Percentiles rank a stretch among this genome's conserved stretches.
These are phyloP conservation scores for Plecturocebus donacophilus DNA, from an alignment of 2,113 vertebrate species.

Conservation along the genomic window DNA sequence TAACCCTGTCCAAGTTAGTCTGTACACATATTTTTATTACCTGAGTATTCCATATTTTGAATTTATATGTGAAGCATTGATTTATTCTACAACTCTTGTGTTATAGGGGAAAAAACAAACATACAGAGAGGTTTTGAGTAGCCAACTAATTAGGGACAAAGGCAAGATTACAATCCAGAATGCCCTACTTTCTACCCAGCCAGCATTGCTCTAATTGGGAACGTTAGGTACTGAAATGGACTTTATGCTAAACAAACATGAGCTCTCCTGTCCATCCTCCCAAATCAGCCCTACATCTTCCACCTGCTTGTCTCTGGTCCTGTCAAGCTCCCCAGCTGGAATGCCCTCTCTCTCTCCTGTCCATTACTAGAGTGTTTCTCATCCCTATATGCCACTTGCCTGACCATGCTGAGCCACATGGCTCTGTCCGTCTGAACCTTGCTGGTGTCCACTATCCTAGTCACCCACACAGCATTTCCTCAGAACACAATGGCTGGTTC, in stretches of 20 bases:
- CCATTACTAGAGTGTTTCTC: not conserved
- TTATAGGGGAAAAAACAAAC: not conserved
- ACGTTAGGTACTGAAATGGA: rapidly evolving
- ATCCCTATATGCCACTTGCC: not conserved
- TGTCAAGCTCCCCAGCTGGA: not conserved
- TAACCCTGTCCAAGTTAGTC: not conserved
- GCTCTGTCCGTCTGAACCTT: not conserved
- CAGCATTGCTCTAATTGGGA: not conserved
- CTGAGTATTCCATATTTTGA: not conserved
- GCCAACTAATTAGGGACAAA: not conserved
- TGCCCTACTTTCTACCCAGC: not conserved
- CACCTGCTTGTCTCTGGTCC: no score
- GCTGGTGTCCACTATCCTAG: not conserved
- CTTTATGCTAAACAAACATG: not conserved
- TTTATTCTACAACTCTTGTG: not conserved
- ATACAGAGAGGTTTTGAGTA: not conserved
- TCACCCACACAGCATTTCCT: not conserved
- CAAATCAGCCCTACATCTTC: no score
- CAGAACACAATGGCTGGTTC: not conserved
- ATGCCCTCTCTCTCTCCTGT: not conserved
- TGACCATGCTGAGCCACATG: rapidly evolving
- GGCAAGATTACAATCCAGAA: not conserved
- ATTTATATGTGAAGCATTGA: not conserved
- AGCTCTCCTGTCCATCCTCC: not conserved
- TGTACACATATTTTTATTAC: not conserved